Conservation (phyloP, 2,888 invertebrate species). For the Microctonus hyperodae region DNA sequence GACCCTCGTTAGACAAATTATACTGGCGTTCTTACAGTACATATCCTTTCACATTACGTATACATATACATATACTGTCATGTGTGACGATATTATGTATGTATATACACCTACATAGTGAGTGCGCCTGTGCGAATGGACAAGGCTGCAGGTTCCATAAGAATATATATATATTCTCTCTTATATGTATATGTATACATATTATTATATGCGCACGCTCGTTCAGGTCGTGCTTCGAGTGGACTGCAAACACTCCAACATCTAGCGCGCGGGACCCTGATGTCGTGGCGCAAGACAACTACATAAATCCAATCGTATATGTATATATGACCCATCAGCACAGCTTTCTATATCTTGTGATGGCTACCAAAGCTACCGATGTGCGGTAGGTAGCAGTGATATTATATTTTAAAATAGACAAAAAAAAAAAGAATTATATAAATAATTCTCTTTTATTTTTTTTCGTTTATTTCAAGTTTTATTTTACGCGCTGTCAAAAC, state of each 20-base stretch:
- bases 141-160: conserved; percentile 19
- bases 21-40: conserved; percentile 48
- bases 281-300: conserved; percentile 30
- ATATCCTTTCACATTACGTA: neutral
- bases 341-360: conserved; percentile 19
- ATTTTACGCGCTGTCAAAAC: neutral
- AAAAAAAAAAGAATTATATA: too few species aligned
- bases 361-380: conserved; percentile 41
- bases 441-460: neutral
- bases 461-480: neutral
- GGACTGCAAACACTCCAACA: conserved; percentile 62
- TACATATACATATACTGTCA: neutral
- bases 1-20: conserved; percentile 61
- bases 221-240: conserved; percentile 61
- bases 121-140: conserved; percentile 15
- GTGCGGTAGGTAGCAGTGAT: conserved; percentile 37
- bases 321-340: conserved; percentile 17
- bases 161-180: neutral
- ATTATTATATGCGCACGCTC: conserved; percentile 42
- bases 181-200: conserved; percentile 7
- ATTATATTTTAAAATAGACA: conserved; percentile 6
- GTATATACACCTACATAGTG: too few species aligned
- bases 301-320: conserved; percentile 1
- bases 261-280: conserved; percentile 44
- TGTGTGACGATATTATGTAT: conserved; percentile 12